phyloP scores from a whole-genome alignment of 1,140 invertebrate species.

The Drosophila persimilis region DNA sequence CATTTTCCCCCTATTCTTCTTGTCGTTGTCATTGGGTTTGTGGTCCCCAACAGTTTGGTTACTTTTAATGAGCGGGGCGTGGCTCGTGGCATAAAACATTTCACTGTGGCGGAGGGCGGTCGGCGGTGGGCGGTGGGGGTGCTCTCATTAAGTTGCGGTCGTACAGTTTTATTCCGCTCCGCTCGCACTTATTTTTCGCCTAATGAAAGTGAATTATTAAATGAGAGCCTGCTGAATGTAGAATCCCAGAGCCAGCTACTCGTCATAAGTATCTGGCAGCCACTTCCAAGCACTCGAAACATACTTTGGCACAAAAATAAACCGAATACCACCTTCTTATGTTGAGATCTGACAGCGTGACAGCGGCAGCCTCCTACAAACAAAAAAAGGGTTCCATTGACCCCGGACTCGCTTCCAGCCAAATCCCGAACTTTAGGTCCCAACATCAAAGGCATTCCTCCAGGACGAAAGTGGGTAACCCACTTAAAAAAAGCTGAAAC shows the following conservation, averaged over 20 bases:
- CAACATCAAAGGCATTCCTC: slow-evolving; percentile 38
- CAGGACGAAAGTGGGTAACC: slow-evolving; percentile 30
- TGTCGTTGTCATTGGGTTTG: slow-evolving; percentile 71
- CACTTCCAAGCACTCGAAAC: slow-evolving; percentile 6
- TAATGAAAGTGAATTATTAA: slow-evolving; percentile 75
- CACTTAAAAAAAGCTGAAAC: slow-evolving; percentile 38
- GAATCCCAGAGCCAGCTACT: slow-evolving; percentile 36
- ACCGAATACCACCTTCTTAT: too few species aligned
- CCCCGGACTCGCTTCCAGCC: neutral
- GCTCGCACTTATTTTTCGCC: slow-evolving; percentile 26
- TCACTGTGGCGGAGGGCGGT: neutral
- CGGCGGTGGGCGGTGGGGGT: slow-evolving; percentile 19
- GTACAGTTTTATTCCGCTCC: slow-evolving; percentile 63
- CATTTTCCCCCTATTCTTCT: slow-evolving; percentile 22
- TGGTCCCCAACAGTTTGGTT: slow-evolving; percentile 68
- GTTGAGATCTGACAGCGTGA: too few species aligned
- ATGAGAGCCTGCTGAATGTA: slow-evolving; percentile 38
- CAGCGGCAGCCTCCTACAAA: neutral
- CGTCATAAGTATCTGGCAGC: neutral
- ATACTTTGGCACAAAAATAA: neutral
- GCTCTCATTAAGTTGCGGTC: slow-evolving; percentile 76
- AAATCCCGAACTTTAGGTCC: neutral
- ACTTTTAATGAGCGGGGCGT: slow-evolving; percentile 77
- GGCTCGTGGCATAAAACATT: slow-evolving; percentile 41
- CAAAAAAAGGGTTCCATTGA: slow-evolving; percentile 20